A percentile compares a stretch with the other conserved stretches of the same genome.
These are phyloP conservation scores for Lophura nycthemera DNA, from an alignment of 2,113 vertebrate species.

Conservation along the genomic window DNA sequence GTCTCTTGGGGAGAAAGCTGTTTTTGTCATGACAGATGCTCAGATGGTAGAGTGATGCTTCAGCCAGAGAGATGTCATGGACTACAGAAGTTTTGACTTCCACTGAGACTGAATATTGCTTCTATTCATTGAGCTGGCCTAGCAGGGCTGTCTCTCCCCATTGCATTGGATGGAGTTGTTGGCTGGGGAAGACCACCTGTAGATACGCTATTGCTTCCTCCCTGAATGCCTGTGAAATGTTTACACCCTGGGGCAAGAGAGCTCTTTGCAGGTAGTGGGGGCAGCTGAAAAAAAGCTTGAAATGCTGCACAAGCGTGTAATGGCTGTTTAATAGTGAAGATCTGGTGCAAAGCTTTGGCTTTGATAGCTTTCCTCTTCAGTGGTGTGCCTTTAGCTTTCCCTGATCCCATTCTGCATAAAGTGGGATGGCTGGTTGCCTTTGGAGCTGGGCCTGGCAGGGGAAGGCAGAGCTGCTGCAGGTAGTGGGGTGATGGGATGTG, in stretches of 20 bases:
- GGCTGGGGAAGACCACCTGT: neutral
- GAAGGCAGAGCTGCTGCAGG: neutral
- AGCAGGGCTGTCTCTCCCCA: neutral
- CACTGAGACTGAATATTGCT: neutral
- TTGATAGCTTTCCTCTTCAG: neutral
- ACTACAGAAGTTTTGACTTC: neutral
- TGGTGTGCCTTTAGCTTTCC: neutral
- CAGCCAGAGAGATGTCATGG: neutral
- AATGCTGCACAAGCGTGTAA: neutral
- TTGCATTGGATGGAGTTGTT: neutral
- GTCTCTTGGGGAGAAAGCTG: neutral
- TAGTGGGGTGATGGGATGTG: accelerated
- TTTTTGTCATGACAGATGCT: neutral
- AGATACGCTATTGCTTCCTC: neutral
- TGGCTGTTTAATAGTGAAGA: neutral
- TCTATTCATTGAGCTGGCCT: neutral
- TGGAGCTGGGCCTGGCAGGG: neutral
- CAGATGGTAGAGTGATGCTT: neutral
- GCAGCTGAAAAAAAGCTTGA: neutral
- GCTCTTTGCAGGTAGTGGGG: neutral
- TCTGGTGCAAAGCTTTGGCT: neutral
- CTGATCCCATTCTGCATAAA: neutral
- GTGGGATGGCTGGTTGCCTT: neutral
- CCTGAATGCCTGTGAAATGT: neutral
- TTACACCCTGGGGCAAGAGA: neutral